phyloP scores from a whole-genome alignment of 2,888 invertebrate genomes.

The Caenorhabditis sinica region DNA sequence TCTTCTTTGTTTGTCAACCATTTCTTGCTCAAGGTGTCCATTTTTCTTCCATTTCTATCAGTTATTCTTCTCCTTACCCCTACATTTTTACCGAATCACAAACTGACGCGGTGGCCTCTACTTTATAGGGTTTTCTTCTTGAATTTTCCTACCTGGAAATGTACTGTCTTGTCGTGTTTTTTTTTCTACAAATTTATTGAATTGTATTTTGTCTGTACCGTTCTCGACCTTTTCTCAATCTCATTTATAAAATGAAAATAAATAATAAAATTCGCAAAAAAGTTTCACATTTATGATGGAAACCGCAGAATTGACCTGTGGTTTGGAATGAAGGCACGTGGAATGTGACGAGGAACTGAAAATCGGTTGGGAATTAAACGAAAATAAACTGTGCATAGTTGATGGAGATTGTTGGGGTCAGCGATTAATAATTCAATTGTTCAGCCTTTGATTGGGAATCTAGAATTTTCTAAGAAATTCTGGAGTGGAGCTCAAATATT shows the following conservation, averaged over 20 bases:
- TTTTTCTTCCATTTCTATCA: slow-evolving; percentile 10
- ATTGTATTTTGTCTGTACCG: slow-evolving; percentile 46
- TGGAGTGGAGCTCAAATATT: background rate
- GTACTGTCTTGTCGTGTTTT: slow-evolving; percentile 16
- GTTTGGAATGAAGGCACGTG: slow-evolving; percentile 51
- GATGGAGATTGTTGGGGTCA: slow-evolving; percentile 1
- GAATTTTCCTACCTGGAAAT: slow-evolving; percentile 19
- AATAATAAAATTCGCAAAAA: slow-evolving; percentile 7
- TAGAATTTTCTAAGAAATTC: background rate
- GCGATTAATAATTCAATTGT: background rate
- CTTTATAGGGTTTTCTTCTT: slow-evolving; percentile 31
- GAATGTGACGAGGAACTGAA: slow-evolving; percentile 61
- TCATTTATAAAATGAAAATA: slow-evolving; percentile 27
- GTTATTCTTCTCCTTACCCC: background rate
- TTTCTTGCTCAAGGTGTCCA: slow-evolving; percentile 37
- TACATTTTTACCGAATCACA: slow-evolving; percentile 37
- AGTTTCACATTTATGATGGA: slow-evolving; percentile 29
- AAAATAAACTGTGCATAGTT: background rate
- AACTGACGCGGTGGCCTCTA: slow-evolving; percentile 54
- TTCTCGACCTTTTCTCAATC: slow-evolving; percentile 9
- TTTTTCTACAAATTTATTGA: background rate
- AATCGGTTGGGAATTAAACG: background rate
- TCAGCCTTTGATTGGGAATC: background rate
- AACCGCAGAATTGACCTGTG: slow-evolving; percentile 52
- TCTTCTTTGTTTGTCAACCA: slow-evolving; percentile 20